A percentile compares a stretch with the other conserved stretches of the same genome.
phyloP scores from a whole-genome alignment of 2,888 invertebrate species.

The Blera fallax region DNA sequence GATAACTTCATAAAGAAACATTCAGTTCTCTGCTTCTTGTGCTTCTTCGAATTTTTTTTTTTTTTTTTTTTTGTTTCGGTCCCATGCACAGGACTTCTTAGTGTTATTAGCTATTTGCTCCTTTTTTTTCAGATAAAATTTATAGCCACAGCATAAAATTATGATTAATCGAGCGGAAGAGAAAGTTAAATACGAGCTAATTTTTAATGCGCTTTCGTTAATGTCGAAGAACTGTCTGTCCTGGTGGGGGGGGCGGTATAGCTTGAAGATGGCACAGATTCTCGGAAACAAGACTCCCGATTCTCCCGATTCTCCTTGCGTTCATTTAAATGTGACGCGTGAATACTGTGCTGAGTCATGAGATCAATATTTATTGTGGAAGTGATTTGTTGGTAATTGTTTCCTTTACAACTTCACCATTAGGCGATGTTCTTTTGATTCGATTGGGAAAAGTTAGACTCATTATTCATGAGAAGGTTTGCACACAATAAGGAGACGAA shows the following conservation, averaged over 20 bases:
- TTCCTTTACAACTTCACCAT: slow-evolving; percentile 48
- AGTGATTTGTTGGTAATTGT: slow-evolving; percentile 71
- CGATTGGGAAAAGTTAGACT: slow-evolving; percentile 53
- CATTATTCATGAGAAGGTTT: slow-evolving; percentile 51
- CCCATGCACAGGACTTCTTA: slow-evolving; percentile 39
- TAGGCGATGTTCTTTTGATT: slow-evolving; percentile 45
- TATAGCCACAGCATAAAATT: slow-evolving; percentile 70
- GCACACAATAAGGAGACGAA: background rate
- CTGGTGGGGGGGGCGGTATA: too few relatives aligned
- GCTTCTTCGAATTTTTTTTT: background rate
- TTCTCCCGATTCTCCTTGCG: background rate
- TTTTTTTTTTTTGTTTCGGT: slow-evolving; percentile 19
- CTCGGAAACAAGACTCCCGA: background rate
- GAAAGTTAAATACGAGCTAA: slow-evolving; percentile 72
- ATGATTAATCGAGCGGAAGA: slow-evolving; percentile 72
- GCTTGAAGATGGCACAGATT: background rate
- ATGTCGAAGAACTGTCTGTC: slow-evolving; percentile 46
- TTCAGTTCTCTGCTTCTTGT: background rate
- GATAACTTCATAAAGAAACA: slow-evolving; percentile 70
- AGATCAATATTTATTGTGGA: slow-evolving; percentile 62
- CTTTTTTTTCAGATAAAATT: slow-evolving; percentile 52
- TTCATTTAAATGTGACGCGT: slow-evolving; percentile 20
- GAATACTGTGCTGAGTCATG: slow-evolving; percentile 56
- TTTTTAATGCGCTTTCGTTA: slow-evolving; percentile 70
- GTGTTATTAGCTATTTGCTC: slow-evolving; percentile 36